Evolutionary conservation across 2,888 invertebrate species (phyloP).

Genomic region (Bibio marci): DNA sequence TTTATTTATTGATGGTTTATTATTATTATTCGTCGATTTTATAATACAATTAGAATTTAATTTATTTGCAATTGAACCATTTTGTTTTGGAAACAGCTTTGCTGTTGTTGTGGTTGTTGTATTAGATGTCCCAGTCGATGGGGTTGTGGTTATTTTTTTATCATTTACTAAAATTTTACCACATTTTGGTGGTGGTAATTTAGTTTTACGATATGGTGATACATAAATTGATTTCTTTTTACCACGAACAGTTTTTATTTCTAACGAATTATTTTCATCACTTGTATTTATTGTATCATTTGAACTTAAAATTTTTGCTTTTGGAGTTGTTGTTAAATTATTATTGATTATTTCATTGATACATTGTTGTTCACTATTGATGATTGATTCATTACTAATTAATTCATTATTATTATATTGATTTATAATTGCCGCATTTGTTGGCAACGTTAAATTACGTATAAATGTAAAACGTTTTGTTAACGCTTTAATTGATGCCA

Average conservation of each 20-base stretch:
- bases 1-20: too few relatives aligned
- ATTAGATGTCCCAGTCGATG: constrained; percentile 3
- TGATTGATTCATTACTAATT: not conserved
- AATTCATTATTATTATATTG: constrained; percentile 2
- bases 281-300: constrained; percentile 32
- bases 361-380: constrained; percentile 4
- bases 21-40: too few relatives aligned
- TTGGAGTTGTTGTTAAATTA: constrained; percentile 17
- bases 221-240: constrained; percentile 48
- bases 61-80: too few relatives aligned
- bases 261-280: constrained; percentile 15
- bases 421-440: not conserved
- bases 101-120: not conserved
- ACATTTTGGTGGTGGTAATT: constrained; percentile 17
- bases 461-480: constrained; percentile 24
- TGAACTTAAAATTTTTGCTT: constrained; percentile 9
- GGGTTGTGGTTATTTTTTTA: constrained; percentile 9
- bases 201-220: constrained; percentile 35
- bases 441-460: not conserved
- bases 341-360: constrained; percentile 6
- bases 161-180: constrained; percentile 14
- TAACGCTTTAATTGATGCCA: constrained; percentile 21
- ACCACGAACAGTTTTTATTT: constrained; percentile 21
- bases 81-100: not conserved
- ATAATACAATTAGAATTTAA: too few relatives aligned